Evolutionary conservation across 2,888 invertebrate species (phyloP).

Genomic region (Ferdinandea cuprea): DNA sequence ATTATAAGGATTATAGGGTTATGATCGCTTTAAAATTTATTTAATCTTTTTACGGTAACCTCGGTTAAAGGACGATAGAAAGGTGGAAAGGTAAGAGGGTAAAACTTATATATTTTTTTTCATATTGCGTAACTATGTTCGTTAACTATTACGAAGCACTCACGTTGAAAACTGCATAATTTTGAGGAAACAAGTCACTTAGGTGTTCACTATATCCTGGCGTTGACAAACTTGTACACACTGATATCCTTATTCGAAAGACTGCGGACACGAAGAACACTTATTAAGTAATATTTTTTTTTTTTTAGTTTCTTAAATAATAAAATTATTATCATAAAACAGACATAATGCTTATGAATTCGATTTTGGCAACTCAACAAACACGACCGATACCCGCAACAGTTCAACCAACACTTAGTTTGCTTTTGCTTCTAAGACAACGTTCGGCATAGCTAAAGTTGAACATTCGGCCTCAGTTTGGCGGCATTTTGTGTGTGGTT

Average conservation of each 20-base stretch:
- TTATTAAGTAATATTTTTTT: too few relatives aligned
- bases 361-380: slow-evolving; percentile 29
- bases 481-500: not conserved
- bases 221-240: not conserved
- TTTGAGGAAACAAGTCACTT: too few relatives aligned
- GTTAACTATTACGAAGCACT: too few relatives aligned
- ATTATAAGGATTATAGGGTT: too few relatives aligned
- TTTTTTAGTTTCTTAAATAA: too few relatives aligned
- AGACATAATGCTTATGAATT: slow-evolving; percentile 10
- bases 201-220: not conserved
- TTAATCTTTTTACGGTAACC: too few relatives aligned
- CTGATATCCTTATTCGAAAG: not conserved
- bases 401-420: slow-evolving; percentile 43
- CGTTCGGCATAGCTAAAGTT: slow-evolving; percentile 39
- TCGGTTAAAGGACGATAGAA: too few relatives aligned
- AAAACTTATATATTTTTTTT: too few relatives aligned
- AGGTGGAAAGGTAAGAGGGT: too few relatives aligned
- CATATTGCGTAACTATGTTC: too few relatives aligned
- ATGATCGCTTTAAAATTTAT: too few relatives aligned
- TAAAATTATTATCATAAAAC: not conserved
- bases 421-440: slow-evolving; percentile 42
- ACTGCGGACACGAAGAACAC: not conserved
- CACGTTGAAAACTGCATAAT: too few relatives aligned
- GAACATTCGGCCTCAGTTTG: slow-evolving; percentile 15
- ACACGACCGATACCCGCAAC: slow-evolving; percentile 59